These are phyloP conservation scores for Clarias macrocephalus DNA, from an alignment of 2,113 vertebrate species.

Conservation along the genomic window DNA sequence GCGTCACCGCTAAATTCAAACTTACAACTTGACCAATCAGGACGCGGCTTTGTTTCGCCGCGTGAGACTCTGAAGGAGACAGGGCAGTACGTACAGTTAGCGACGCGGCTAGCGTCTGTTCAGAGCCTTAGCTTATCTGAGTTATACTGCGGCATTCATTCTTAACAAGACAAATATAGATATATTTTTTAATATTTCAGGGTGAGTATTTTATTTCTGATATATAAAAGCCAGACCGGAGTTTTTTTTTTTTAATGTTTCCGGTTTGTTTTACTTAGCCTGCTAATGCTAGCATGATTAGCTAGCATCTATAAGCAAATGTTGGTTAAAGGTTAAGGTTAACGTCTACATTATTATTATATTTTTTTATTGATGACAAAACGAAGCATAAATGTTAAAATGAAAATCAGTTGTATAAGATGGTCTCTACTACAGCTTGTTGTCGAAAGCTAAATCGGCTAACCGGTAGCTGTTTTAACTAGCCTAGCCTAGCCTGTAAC, in stretches of 20 bases:
- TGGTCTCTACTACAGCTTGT: neutral
- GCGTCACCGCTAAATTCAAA: conserved; percentile 51
- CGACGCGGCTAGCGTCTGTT: neutral
- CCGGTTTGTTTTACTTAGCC: neutral
- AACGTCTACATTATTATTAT: neutral
- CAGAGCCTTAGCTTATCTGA: neutral
- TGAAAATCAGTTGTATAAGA: neutral
- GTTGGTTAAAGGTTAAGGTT: neutral
- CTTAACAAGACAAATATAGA: neutral
- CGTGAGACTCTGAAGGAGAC: conserved; percentile 9
- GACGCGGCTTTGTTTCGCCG: neutral
- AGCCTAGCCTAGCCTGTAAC: neutral
- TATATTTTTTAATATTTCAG: neutral
- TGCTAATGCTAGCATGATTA: neutral
- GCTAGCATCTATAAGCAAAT: neutral
- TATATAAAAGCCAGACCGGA: too few relatives aligned
- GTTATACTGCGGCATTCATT: neutral
- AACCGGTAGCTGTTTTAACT: neutral
- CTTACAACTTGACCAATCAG: conserved; percentile 66
- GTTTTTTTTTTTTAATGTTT: neutral
- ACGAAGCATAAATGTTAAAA: neutral
- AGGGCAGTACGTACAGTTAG: neutral
- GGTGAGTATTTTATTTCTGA: conserved; percentile 18
- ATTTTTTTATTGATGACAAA: neutral
- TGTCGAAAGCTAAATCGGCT: neutral